phyloP scores from a whole-genome alignment of 2,797 vertebrate genomes.

The Macrochelys suwanniensis region DNA sequence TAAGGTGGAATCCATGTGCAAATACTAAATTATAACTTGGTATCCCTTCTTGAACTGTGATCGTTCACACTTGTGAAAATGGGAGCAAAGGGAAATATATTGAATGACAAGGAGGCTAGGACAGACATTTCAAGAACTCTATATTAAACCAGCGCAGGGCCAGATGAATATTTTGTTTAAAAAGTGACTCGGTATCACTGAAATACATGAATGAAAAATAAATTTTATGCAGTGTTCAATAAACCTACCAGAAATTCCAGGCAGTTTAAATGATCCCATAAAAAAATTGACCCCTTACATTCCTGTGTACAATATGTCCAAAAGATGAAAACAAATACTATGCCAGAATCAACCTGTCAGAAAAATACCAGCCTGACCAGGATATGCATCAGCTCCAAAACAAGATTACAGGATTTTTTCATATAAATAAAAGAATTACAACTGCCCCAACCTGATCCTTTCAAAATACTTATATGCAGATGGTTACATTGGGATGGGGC shows the following conservation, averaged over 20 bases:
- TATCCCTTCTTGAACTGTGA: background rate
- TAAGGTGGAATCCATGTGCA: background rate
- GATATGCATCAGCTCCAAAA: background rate
- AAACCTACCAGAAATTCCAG: background rate
- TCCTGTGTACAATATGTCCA: background rate
- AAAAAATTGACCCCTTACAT: background rate
- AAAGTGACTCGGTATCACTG: background rate
- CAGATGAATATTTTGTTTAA: background rate
- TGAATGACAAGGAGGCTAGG: background rate
- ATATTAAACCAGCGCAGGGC: background rate
- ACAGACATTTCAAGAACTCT: background rate
- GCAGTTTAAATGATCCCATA: background rate
- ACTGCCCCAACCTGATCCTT: background rate
- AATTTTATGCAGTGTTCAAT: background rate
- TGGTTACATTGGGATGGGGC: background rate
- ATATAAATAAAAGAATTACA: background rate
- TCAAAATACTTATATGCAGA: background rate
- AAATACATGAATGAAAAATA: background rate
- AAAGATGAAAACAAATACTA: background rate
- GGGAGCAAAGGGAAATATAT: background rate
- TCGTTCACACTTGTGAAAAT: background rate
- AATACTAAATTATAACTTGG: background rate
- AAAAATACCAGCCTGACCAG: background rate
- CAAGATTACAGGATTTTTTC: background rate
- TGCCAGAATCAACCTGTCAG: background rate